A percentile compares a stretch with the other conserved stretches of the same genome.
Conservation (phyloP, 2,888 invertebrate species). For the Clepsis dumicolana region DNA sequence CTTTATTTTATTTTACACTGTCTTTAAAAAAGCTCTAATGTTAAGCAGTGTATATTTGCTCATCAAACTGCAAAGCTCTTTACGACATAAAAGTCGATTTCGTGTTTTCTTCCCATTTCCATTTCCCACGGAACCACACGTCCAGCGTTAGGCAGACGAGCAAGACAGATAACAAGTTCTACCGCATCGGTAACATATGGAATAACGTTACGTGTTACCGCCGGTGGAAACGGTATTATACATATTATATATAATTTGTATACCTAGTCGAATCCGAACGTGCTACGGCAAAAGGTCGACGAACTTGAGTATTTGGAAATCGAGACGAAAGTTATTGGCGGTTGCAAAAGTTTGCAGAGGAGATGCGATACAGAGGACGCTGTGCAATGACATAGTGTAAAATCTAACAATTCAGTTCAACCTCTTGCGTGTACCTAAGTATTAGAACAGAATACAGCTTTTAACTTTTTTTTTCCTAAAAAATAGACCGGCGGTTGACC, state of each 20-base stretch:
- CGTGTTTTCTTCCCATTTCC: no score
- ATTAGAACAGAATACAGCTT: background rate
- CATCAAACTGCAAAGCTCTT: no score
- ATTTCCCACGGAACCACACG: background rate
- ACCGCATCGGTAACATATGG: conserved; percentile 13
- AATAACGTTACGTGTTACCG: conserved; percentile 27
- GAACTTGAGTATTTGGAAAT: conserved; percentile 20
- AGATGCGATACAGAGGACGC: background rate
- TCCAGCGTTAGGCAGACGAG: background rate
- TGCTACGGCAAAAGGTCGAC: conserved; percentile 14
- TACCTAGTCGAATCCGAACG: conserved; percentile 5
- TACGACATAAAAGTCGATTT: no score
- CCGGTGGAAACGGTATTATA: conserved; percentile 30
- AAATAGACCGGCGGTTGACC: no score
- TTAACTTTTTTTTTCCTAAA: no score
- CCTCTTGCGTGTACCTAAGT: background rate
- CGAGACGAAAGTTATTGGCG: conserved; percentile 19
- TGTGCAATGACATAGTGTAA: background rate
- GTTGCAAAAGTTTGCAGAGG: background rate
- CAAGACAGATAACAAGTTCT: conserved; percentile 7
- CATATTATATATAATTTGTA: conserved; percentile 1
- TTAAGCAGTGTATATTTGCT: no score
- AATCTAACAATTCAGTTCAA: no score
- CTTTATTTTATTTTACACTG: no score
- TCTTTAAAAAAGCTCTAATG: no score